phyloP scores from a whole-genome alignment of 2,888 invertebrate species.

The Apamea epomidion region DNA sequence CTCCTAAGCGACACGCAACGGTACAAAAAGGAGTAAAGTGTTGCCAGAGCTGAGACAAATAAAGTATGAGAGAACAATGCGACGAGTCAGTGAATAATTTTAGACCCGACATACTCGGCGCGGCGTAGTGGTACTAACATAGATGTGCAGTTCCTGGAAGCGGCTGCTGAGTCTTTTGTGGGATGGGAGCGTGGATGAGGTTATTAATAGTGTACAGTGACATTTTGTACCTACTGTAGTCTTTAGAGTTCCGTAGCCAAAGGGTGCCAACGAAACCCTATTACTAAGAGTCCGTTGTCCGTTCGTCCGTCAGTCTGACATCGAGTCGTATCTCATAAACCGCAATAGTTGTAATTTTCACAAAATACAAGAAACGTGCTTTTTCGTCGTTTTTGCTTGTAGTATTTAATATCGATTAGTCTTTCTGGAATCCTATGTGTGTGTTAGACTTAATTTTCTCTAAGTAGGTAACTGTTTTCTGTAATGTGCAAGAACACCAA shows the following conservation, averaged over 20 bases:
- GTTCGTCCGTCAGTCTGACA: not conserved
- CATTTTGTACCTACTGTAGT: not conserved
- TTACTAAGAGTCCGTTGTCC: not conserved
- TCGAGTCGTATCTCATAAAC: not conserved
- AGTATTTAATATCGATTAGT: no score
- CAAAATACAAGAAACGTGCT: no score
- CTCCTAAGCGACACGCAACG: slow-evolving; percentile 82
- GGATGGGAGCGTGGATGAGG: slow-evolving; percentile 14
- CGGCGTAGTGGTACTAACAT: slow-evolving; percentile 73
- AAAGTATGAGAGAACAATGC: slow-evolving; percentile 90
- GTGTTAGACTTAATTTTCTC: no score
- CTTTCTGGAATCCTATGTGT: no score
- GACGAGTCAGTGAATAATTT: slow-evolving; percentile 88
- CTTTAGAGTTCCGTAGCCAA: not conserved
- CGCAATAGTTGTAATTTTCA: not conserved
- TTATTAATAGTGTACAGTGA: slow-evolving; percentile 26
- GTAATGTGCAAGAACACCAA: no score
- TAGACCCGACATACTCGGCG: slow-evolving; percentile 82
- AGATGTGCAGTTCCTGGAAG: slow-evolving; percentile 70
- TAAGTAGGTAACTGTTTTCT: no score
- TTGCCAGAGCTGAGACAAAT: slow-evolving; percentile 80
- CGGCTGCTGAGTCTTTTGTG: slow-evolving; percentile 9
- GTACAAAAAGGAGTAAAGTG: slow-evolving; percentile 80
- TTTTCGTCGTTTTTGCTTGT: no score
- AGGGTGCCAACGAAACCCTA: not conserved